Evolutionary conservation across 2,888 invertebrate genomes (phyloP), one percentile per base, ranked within the genome.

Genomic region (Rhagonycha lutea): DNA sequence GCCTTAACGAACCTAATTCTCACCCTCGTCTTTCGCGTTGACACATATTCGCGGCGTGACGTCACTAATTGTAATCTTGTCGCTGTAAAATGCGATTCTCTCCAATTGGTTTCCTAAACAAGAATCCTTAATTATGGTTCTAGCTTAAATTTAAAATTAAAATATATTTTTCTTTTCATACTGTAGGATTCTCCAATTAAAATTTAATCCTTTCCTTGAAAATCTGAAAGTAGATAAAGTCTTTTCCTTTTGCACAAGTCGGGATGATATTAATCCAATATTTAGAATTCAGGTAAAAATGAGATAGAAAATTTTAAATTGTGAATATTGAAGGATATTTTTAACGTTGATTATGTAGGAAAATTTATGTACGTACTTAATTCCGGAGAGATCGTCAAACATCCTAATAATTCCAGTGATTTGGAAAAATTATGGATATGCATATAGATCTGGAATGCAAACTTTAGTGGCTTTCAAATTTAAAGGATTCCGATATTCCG

Each of bases 51-150:
- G 78, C 72, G 78, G 78, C 78, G 79, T 82, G 81, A 82, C 82
- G 83, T 81, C 82, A 82, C 81, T 83, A 83, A 82, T 82, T 83
- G 82, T 80, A 82, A 81, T 80, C 80, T 81, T 80, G 79, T 80
- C 80, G 63, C 63, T 65, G 26, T 26, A 65, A 47, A 65, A 60
- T 62, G 67, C 63, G 62, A 69, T 73, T 61, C 68, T 73, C 76
- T 76, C 29, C 68, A 69, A 70, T 70, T 74, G 61, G 69, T 18
- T 75, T 70, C 69, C 65, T 29, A 72, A 69, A 75, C 75, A 75
- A 75, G 75, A 63, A 75, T 65, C 65, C 65, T 72, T 75, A 75
- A 75, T 75, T 75, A 75, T 47, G 65, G 14, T 8, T 68, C 12
- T n/a, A 14, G 61, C 28, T 26, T 23, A 65, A 26, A n/a, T 65